A percentile compares a stretch with the other conserved stretches of the same genome.
These are phyloP conservation scores for Podarcis muralis DNA, from an alignment of 2,113 vertebrate species.

Conservation along the genomic window DNA sequence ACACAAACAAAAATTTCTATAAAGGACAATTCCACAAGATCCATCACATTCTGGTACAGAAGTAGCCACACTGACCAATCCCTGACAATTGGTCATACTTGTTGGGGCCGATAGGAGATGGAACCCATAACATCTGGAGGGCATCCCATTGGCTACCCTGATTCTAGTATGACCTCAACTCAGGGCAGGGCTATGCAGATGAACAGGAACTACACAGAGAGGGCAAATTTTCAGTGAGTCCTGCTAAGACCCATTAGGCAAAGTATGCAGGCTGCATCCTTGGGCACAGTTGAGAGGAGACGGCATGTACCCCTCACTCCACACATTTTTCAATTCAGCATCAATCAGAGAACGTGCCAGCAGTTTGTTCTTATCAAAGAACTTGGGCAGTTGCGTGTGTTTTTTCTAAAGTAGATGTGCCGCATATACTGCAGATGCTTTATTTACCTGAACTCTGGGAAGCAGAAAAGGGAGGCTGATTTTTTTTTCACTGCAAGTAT, in stretches of 20 bases:
- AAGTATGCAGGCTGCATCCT: background rate
- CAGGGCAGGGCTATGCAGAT: background rate
- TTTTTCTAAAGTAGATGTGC: background rate
- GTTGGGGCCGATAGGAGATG: too few relatives aligned
- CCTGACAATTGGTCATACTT: too few relatives aligned
- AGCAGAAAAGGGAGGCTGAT: constrained; percentile 23
- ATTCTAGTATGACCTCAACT: background rate
- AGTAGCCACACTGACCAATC: too few relatives aligned
- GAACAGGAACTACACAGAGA: background rate
- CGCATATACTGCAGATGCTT: constrained; percentile 20
- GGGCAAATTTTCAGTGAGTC: background rate
- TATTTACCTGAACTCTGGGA: constrained; percentile 34
- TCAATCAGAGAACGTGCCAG: background rate
- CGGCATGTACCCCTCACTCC: background rate
- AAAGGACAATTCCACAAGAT: too few relatives aligned
- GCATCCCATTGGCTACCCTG: too few relatives aligned
- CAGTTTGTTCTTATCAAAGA: background rate
- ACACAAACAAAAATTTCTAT: too few relatives aligned
- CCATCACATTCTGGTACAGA: too few relatives aligned
- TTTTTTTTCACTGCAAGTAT: constrained; percentile 27
- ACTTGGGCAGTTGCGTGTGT: background rate
- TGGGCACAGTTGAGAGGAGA: background rate
- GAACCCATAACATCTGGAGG: too few relatives aligned
- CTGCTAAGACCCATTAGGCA: background rate
- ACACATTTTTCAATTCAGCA: background rate